Percentiles rank a stretch among this genome's conserved stretches.
phyloP scores from a whole-genome alignment of 1,140 invertebrate species.

The Hydropsyche tenuis region DNA sequence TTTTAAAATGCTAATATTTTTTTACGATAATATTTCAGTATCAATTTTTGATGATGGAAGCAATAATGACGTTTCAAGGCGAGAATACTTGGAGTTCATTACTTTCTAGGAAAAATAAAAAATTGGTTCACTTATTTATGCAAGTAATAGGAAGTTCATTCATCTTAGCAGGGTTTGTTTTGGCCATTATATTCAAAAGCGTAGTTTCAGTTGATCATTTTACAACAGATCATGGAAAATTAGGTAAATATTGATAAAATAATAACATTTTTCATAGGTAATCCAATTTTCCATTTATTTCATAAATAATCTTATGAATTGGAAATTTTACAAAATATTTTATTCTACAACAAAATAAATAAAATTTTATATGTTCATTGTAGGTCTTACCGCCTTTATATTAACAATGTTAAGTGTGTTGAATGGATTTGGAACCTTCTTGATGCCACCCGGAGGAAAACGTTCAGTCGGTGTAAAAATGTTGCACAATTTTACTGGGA shows the following conservation, averaged over 20 bases:
- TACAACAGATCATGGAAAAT: conserved; percentile 31
- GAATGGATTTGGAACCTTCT: conserved; percentile 24
- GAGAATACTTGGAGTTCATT: conserved; percentile 22
- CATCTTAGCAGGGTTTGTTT: conserved; percentile 13
- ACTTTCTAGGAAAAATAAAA: conserved; percentile 22
- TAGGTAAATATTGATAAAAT: conserved; percentile 30
- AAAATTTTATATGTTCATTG: background rate
- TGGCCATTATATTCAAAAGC: conserved; percentile 10
- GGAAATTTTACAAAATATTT: too few species aligned
- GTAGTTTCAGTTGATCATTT: conserved; percentile 22
- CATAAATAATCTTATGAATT: too few species aligned
- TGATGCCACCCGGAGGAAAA: background rate
- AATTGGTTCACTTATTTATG: conserved; percentile 29
- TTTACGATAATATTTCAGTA: conserved; percentile 34
- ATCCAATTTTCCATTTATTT: too few species aligned
- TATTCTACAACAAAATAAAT: too few species aligned
- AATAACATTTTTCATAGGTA: too few species aligned
- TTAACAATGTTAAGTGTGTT: conserved; percentile 35
- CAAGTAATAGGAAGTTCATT: background rate
- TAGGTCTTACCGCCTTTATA: conserved; percentile 36
- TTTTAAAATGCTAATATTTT: too few species aligned
- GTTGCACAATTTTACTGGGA: background rate
- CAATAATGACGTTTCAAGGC: conserved; percentile 32
- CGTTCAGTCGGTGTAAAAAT: background rate
- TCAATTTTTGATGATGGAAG: conserved; percentile 43